Conservation (phyloP, 2,797 vertebrate species). For the Artibeus lituratus region DNA sequence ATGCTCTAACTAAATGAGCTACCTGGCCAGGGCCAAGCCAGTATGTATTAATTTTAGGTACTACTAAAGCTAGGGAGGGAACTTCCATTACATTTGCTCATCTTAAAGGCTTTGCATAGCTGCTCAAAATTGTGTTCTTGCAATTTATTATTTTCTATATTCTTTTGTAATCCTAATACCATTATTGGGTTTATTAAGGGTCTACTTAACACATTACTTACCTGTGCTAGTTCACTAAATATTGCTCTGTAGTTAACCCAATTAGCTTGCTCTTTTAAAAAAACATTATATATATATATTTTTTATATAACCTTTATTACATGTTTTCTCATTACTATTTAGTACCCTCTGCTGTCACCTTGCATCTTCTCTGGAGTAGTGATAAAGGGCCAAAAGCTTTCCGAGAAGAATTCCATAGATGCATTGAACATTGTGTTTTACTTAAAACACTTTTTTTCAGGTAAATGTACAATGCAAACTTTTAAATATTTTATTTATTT, state of each 20-base stretch:
- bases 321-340: no score
- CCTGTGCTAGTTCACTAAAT: neutral
- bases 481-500: neutral
- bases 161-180: slow-evolving; percentile 1
- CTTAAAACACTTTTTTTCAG: slow-evolving; percentile 12
- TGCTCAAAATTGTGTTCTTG: neutral
- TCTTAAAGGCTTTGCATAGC: neutral
- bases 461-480: slow-evolving; percentile 8
- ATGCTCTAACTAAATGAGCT: neutral
- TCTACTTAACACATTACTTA: neutral
- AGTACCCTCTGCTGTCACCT: neutral
- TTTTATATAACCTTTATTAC: no score
- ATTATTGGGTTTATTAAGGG: neutral
- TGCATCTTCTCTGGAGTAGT: neutral
- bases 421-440: neutral
- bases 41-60: neutral
- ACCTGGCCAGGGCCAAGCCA: neutral
- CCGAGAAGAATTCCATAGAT: slow-evolving; percentile 25
- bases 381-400: slow-evolving; percentile 2
- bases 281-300: no score
- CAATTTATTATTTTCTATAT: neutral
- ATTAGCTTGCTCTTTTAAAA: neutral
- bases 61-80: neutral
- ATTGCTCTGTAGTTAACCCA: neutral
- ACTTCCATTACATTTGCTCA: neutral